Base-by-base conservation (phyloP, 1,140 invertebrate genomes). In the Ips typographus region DNA sequence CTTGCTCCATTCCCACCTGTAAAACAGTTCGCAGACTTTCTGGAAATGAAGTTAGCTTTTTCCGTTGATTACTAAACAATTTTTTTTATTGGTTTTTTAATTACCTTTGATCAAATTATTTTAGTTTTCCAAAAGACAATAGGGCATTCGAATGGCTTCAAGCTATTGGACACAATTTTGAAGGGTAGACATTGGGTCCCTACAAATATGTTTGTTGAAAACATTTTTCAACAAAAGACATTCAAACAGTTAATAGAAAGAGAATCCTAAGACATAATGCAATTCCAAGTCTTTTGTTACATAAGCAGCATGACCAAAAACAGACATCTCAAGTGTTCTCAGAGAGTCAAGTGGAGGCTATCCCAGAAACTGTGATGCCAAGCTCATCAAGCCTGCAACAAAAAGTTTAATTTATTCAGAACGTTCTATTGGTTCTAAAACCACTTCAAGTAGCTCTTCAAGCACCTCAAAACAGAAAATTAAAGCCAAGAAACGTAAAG, bases 71-170 rank as follows among this genome's bases (percentile, higher is more conserved):
- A 22, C 22, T 22, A 22, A 22, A 0, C 22, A 22, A 22, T 22
- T 22, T 22, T 22, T 22, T 22, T 22, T 22, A 22, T 22, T 22
- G 22, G 22, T 22, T 22, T 22, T 22, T 22, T 22, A 22, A 22
- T 22, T 22, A 22, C 22, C 0, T 22, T 22, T 22, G 22, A 22
- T 22, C 22, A 22, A 22, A 22, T 22, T 22, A 47, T 47, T 47
- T 47, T 47, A 47, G 44, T 47, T 47, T 47, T 47, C 44, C 44
- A 5, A 47, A 47, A 47, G n/a, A 47, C n/a, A 47, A 4, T 47
- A 5, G 4, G n/a, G 4, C 4, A 5, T 47, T 1, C 44, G 44
- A 47, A 47, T 47, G 44, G 44, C n/a, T 47, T 4, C n/a, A 5
- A 47, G 44, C 44, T n/a, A 4, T 47, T 47, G 44, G 44, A 47